Base-by-base conservation (phyloP, 2,113 vertebrate species). In the Mixornis gularis region DNA sequence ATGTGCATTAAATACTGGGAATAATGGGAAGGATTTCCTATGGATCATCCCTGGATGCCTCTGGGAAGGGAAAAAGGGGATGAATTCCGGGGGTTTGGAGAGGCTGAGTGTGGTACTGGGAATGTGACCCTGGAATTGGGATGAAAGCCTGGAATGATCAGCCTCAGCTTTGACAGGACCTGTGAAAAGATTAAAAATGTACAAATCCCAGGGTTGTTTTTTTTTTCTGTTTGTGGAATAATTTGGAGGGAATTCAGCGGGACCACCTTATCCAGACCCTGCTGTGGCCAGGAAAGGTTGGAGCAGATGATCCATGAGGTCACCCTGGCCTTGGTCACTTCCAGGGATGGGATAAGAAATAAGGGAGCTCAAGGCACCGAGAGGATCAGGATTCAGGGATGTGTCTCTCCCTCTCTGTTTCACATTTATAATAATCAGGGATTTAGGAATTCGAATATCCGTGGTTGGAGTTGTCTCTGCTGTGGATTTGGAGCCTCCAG, bases 1-100 rank as follows among this genome's bases (percentile, higher is more conserved):
- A 16, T 2, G 56, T 7, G 8, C 3, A 0, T 34, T 4, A 0
- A 17, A 1, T 2, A 1, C 2, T 1, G 13, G 2, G 27, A 29
- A 20, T 24, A 27, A 8, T 0, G 17, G 48, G 77, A 7, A 26
- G 7, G 1, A 2, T 17, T 63, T 76, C 25, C 0, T 4, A 0
- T 1, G 74, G 68, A 21, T 12, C 3, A 26, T 6, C 20, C n/a
- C 62, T 29, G 65, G 15, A 2, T 15, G 0, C 9, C 20, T 64
- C 76, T 20, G 63, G 41, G 4, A 2, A 15, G 32, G 51, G 19
- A 43, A 2, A 32, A 53, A 17, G 5, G 46, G 51, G 13, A 19
- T 62, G 7, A 4, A 7, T 10, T 13, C 13, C 0, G 20, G 25
- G 25, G 3, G 34, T 41, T 41, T 25, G 25, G 55, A 8, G 41